phyloP scores from a whole-genome alignment of 2,888 invertebrate species.

The Erebia palarica region DNA sequence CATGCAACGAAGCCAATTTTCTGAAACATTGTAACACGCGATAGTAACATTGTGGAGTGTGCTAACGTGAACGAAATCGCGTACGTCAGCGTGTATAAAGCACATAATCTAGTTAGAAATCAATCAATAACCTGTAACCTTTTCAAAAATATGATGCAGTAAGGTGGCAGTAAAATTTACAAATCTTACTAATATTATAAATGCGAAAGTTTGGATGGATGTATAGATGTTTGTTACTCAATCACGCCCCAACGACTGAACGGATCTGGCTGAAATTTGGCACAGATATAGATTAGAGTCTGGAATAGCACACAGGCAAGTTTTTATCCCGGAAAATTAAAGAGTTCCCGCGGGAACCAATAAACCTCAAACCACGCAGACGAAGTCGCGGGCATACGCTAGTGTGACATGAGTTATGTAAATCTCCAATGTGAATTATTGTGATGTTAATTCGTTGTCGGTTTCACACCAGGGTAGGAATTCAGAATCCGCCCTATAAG shows the following conservation, averaged over 20 bases:
- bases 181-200: no score
- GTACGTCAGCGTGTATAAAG: neutral
- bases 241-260: no score
- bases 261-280: no score
- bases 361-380: no score
- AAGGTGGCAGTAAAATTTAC: no score
- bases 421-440: neutral
- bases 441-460: constrained; percentile 26
- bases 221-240: no score
- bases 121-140: constrained; percentile 1
- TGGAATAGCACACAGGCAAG: no score
- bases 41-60: neutral
- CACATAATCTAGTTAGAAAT: constrained; percentile 1
- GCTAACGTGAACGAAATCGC: neutral
- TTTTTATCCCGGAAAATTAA: no score
- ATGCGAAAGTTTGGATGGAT: no score
- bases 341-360: no score
- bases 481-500: constrained; percentile 50
- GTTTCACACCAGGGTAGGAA: constrained; percentile 14
- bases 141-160: constrained; percentile 1
- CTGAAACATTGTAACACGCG: constrained; percentile 2
- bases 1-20: constrained; percentile 2
- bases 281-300: no score
- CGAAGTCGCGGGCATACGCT: no score
- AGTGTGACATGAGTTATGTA: constrained; percentile 2